Conservation (phyloP, 2,888 invertebrate genomes). For the Leucophora obtusa region DNA sequence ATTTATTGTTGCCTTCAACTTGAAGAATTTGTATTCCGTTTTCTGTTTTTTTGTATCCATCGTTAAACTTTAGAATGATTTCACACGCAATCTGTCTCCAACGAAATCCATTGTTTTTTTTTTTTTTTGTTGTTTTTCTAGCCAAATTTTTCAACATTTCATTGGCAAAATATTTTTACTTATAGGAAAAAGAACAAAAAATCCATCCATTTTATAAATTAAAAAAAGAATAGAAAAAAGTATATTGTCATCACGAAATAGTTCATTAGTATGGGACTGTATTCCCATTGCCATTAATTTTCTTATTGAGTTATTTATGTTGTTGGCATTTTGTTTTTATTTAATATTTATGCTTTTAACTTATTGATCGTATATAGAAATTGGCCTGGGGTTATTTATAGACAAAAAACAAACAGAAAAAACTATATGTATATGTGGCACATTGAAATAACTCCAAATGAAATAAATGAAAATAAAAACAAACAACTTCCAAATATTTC, state of each 20-base stretch:
- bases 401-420: too few relatives aligned
- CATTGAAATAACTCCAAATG: too few relatives aligned
- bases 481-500: too few relatives aligned
- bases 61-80: conserved; percentile 2
- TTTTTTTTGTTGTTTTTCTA: conserved; percentile 16
- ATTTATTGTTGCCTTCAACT: conserved; percentile 12
- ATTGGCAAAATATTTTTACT: conserved; percentile 15
- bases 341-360: conserved; percentile 24
- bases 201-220: conserved; percentile 30
- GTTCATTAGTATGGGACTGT: conserved; percentile 45
- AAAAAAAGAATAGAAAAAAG: conserved; percentile 23
- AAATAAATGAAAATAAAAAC: too few relatives aligned
- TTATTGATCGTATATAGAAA: conserved; percentile 26
- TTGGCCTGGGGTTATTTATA: conserved; percentile 36
- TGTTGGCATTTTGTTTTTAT: conserved; percentile 33
- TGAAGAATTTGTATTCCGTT: conserved; percentile 5
- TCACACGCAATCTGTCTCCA: conserved; percentile 22
- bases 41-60: not conserved
- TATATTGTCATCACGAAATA: conserved; percentile 45
- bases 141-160: conserved; percentile 5
- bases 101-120: conserved; percentile 10
- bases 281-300: conserved; percentile 38
- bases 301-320: conserved; percentile 54
- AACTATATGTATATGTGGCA: too few relatives aligned
- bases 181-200: not conserved